phyloP scores from a whole-genome alignment of 1,140 invertebrate genomes.

The Drosophila nasuta region DNA sequence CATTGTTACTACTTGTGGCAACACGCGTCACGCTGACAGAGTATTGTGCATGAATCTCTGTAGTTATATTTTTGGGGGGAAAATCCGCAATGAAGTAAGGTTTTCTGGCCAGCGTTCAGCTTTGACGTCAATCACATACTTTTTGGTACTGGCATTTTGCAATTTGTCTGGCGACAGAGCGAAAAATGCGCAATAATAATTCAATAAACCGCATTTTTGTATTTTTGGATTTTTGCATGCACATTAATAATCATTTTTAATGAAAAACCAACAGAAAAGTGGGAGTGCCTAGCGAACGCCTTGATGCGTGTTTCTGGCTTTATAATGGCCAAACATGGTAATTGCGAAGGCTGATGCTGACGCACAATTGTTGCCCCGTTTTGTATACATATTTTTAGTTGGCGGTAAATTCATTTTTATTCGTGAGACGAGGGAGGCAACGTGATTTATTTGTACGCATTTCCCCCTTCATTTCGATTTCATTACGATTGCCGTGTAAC shows the following conservation, averaged over 20 bases:
- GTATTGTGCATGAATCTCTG: neutral
- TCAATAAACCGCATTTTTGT: constrained; percentile 47
- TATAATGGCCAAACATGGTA: constrained; percentile 23
- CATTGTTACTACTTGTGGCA: constrained; percentile 6
- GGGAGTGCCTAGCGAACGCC: neutral
- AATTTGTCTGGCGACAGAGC: constrained; percentile 17
- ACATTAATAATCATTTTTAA: constrained; percentile 42
- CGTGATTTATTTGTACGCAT: constrained; percentile 69
- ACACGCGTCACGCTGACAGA: neutral
- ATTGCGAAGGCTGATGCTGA: constrained; percentile 36
- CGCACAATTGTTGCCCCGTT: constrained; percentile 47
- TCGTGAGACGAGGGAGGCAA: neutral
- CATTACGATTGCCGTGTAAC: constrained; percentile 72
- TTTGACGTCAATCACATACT: constrained; percentile 55
- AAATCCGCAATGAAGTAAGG: neutral
- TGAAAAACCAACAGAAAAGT: constrained; percentile 40
- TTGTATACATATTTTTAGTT: constrained; percentile 40
- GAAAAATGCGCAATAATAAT: constrained; percentile 49
- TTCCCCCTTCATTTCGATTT: constrained; percentile 67
- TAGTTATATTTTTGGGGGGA: neutral
- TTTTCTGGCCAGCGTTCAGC: constrained; percentile 5
- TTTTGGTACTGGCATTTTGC: constrained; percentile 38
- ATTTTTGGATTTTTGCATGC: constrained; percentile 33
- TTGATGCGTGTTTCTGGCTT: constrained; percentile 31
- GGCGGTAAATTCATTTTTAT: constrained; percentile 49